phyloP scores from a whole-genome alignment of 1,140 invertebrate species.

The Drosophila yakuba region DNA sequence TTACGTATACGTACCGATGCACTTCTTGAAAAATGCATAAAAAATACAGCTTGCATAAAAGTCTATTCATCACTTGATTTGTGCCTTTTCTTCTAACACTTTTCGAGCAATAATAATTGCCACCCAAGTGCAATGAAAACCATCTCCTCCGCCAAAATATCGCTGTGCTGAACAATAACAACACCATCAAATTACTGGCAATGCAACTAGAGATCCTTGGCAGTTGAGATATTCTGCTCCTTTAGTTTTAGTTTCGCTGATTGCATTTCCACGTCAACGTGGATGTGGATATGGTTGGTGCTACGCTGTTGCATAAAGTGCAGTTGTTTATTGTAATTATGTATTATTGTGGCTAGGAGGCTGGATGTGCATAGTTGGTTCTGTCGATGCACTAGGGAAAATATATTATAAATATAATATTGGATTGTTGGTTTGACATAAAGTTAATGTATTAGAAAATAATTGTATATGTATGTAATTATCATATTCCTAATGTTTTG shows the following conservation, averaged over 20 bases:
- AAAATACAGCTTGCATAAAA: neutral
- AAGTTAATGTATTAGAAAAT: no score
- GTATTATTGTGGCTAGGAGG: constrained; percentile 60
- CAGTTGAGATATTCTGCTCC: constrained; percentile 23
- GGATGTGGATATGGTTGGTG: constrained; percentile 32
- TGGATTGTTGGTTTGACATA: no score
- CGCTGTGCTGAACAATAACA: constrained; percentile 27
- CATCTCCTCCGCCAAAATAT: constrained; percentile 1
- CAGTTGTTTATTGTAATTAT: constrained; percentile 62
- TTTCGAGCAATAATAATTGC: constrained; percentile 28
- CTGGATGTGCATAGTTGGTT: constrained; percentile 12
- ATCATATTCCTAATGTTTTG: no score
- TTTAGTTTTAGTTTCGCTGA: constrained; percentile 56
- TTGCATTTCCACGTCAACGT: constrained; percentile 50
- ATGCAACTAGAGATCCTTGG: constrained; percentile 34
- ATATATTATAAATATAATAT: neutral
- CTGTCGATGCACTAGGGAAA: neutral
- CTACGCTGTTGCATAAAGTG: constrained; percentile 60
- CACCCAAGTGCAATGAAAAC: constrained; percentile 25
- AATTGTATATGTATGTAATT: no score
- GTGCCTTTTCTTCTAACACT: neutral
- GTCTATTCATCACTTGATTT: neutral
- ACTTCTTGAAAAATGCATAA: neutral
- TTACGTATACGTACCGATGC: constrained; percentile 38
- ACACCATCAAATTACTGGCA: constrained; percentile 38